Evolutionary conservation across 92 coral and sea anemone species (phyloP), one percentile per base, ranked within the genome.

Genomic region (Zoanthus gigantus): DNA sequence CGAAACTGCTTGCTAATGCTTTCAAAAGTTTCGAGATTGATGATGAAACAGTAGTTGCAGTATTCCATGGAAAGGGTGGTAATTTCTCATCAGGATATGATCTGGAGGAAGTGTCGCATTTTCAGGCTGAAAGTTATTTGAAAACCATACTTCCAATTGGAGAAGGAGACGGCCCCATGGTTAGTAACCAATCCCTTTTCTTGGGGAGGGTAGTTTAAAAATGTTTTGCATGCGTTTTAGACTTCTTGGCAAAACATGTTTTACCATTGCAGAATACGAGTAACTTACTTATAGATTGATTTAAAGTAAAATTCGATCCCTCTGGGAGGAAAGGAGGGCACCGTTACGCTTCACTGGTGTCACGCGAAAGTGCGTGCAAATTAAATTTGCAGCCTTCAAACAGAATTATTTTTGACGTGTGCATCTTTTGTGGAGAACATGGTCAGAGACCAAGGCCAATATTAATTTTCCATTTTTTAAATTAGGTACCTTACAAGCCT

Each of bases 91-190:
- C 98, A 67, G 98, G 98, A 46, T 94, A 90, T 47, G 98, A 94
- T 76, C 92, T 96, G 12, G 89, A 89, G 16, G 98, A 96, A 85
- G 78, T 96, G 63, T 88, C 98, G 1, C 50, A 74, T 11, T 74
- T 72, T 29, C 92, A 88, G 78, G 92, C 95, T 5, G 98, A 93
- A 56, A 76, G 60, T 15, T 93, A 61, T 67, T 30, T 94, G 46
- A 91, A 32, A 76, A 75, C 78, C 15, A 52, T 94, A 7, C 66
- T 90, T 0, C 90, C 98, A 12, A 87, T 89, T 54, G 98, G 98
- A 5, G 98, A 94, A 30, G 98, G 96, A 74, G 92, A 92, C 83
- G 98, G 92, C 4, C 93, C 98, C 0, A 87, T 96, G 98, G 98
- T 96, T 34, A 77, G 98, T 83, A 18, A 76, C n/a, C 7, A 7